Evolutionary conservation across 1,140 invertebrate species (phyloP).

Genomic region (Bombus sibiricus): DNA sequence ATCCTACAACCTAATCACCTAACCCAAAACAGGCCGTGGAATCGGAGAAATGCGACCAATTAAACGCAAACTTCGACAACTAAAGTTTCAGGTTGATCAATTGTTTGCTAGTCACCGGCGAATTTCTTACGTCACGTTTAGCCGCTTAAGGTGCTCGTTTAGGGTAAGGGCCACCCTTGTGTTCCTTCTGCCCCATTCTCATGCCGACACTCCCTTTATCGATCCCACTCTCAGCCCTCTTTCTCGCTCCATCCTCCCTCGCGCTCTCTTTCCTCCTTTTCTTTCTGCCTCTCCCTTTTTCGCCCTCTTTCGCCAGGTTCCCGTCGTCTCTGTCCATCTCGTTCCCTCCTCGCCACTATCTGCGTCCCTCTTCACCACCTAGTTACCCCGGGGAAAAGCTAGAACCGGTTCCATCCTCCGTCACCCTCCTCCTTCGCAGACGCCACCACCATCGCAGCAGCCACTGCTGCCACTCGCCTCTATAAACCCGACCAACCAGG

Average conservation of each 20-base stretch:
- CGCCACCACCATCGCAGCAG: slow-evolving; percentile 47
- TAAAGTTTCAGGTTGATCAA: slow-evolving; percentile 23
- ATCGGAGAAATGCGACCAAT: neutral
- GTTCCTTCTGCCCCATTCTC: slow-evolving; percentile 72
- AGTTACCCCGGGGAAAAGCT: slow-evolving; percentile 69
- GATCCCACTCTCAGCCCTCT: slow-evolving; percentile 70
- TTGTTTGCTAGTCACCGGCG: slow-evolving; percentile 32
- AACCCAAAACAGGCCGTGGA: neutral
- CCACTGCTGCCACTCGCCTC: slow-evolving; percentile 58
- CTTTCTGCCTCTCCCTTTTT: slow-evolving; percentile 44
- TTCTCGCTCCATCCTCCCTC: slow-evolving; percentile 59
- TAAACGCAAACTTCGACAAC: neutral
- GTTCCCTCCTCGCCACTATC: slow-evolving; percentile 45
- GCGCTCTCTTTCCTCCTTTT: neutral
- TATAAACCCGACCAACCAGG: slow-evolving; percentile 69
- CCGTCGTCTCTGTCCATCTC: slow-evolving; percentile 11
- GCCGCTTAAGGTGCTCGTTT: slow-evolving; percentile 70
- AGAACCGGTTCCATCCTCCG: slow-evolving; percentile 65
- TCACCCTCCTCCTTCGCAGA: slow-evolving; percentile 54
- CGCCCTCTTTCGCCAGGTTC: slow-evolving; percentile 31
- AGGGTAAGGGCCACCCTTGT: slow-evolving; percentile 69
- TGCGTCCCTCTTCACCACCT: slow-evolving; percentile 64
- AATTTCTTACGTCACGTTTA: slow-evolving; percentile 55
- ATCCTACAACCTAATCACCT: neutral
- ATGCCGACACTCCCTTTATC: slow-evolving; percentile 82